Evolutionary conservation across 2,113 vertebrate species (phyloP).

Genomic region (Zosterops pallidus): DNA sequence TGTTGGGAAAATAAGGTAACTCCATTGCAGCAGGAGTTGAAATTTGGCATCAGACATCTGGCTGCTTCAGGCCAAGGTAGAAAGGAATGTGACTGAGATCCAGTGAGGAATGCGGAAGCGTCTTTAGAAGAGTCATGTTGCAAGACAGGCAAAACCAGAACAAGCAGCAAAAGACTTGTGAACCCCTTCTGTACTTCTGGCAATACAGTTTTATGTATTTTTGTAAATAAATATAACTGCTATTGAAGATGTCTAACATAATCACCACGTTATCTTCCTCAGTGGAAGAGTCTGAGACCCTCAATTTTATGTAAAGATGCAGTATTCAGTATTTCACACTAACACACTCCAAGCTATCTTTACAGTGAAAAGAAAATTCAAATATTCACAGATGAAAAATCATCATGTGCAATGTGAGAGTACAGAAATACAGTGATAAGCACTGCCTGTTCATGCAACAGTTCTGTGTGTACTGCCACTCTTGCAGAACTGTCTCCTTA

Average conservation of each 20-base stretch:
- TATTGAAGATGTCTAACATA: neutral
- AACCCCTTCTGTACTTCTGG: neutral
- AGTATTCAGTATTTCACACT: neutral
- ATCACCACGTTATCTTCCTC: neutral
- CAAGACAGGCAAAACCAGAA: neutral
- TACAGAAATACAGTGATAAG: neutral
- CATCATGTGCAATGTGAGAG: neutral
- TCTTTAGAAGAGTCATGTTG: neutral
- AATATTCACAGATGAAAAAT: neutral
- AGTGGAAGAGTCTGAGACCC: neutral
- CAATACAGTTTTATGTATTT: neutral
- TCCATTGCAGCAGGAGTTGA: neutral
- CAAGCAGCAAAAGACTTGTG: neutral
- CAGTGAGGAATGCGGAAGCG: neutral
- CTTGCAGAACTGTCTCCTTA: neutral
- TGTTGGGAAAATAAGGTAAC: neutral
- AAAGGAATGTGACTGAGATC: neutral
- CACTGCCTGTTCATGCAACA: constrained; percentile 1
- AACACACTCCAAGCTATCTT: neutral
- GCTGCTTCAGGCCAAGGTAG: neutral
- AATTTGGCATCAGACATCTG: neutral
- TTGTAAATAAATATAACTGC: neutral
- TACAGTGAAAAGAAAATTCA: neutral
- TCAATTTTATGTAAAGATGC: neutral
- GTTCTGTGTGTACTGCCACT: neutral